Conservation (phyloP, 1,140 invertebrate genomes). For the Rhyzopertha dominica region DNA sequence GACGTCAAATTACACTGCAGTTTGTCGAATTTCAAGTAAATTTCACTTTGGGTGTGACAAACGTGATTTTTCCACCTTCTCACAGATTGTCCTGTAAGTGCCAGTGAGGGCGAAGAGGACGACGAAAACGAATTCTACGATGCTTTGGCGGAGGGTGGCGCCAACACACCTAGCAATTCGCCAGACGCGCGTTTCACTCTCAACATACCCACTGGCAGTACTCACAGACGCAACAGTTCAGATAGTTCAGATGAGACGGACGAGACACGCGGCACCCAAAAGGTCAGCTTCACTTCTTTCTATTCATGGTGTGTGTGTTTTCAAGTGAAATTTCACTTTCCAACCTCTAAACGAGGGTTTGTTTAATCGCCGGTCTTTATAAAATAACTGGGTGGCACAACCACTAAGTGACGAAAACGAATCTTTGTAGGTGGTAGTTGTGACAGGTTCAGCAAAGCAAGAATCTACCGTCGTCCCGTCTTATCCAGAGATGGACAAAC, state of each 20-base stretch:
- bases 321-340: too few relatives aligned
- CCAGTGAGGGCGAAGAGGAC: conserved; percentile 69
- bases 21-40: too few relatives aligned
- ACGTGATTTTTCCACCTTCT: conserved; percentile 8
- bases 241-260: conserved; percentile 48
- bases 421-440: conserved; percentile 36
- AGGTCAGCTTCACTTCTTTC: conserved; percentile 28
- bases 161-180: conserved; percentile 38
- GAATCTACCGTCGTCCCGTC: too few relatives aligned
- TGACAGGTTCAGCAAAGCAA: too few relatives aligned
- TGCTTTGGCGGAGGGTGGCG: conserved; percentile 67
- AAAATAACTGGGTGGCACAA: too few relatives aligned
- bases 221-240: conserved; percentile 41
- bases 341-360: too few relatives aligned
- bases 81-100: conserved; percentile 45
- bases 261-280: conserved; percentile 42
- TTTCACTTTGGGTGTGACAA: too few relatives aligned
- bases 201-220: conserved; percentile 53
- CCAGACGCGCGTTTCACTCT: conserved; percentile 60
- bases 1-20: too few relatives aligned
- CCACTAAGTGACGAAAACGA: too few relatives aligned
- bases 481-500: too few relatives aligned
- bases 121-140: conserved; percentile 93
- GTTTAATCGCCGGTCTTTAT: too few relatives aligned
- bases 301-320: conserved; percentile 3